phyloP scores from a whole-genome alignment of 2,797 vertebrate species.

The Spinus pinus region DNA sequence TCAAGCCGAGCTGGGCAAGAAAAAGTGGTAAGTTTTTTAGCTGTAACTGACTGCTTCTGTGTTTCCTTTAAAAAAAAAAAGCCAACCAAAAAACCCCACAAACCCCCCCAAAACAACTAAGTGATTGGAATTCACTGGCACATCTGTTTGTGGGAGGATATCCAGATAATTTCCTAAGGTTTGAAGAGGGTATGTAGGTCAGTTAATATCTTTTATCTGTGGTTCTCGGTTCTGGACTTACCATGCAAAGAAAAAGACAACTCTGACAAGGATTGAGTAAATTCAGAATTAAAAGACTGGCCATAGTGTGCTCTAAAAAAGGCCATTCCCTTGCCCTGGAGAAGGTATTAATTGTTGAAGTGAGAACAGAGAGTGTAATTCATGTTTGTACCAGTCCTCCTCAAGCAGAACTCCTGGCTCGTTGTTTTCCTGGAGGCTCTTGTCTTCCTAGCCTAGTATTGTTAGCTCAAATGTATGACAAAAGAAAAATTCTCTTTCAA shows the following conservation, averaged over 20 bases:
- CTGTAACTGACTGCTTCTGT: not conserved
- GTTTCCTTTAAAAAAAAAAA: not conserved
- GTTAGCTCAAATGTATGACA: not conserved
- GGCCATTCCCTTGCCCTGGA: not conserved
- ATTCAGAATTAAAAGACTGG: not conserved
- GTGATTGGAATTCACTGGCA: not conserved
- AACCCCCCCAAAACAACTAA: not conserved
- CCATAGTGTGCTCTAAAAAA: not conserved
- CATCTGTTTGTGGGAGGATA: not conserved
- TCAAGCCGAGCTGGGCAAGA: not conserved
- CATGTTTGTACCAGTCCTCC: not conserved
- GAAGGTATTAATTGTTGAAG: not conserved
- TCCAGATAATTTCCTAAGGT: not conserved
- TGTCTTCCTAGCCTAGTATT: not conserved
- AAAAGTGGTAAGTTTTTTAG: not conserved
- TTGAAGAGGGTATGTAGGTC: not conserved
- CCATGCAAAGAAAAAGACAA: not conserved
- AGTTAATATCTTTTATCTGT: not conserved
- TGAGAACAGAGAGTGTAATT: not conserved
- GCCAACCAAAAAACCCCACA: not conserved
- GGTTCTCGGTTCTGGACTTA: not conserved
- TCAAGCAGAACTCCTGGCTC: not conserved
- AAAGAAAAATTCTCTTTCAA: not conserved
- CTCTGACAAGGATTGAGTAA: not conserved
- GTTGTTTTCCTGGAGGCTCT: not conserved